Evolutionary conservation across 2,113 vertebrate species (phyloP).

Genomic region (Amazona guildingii): DNA sequence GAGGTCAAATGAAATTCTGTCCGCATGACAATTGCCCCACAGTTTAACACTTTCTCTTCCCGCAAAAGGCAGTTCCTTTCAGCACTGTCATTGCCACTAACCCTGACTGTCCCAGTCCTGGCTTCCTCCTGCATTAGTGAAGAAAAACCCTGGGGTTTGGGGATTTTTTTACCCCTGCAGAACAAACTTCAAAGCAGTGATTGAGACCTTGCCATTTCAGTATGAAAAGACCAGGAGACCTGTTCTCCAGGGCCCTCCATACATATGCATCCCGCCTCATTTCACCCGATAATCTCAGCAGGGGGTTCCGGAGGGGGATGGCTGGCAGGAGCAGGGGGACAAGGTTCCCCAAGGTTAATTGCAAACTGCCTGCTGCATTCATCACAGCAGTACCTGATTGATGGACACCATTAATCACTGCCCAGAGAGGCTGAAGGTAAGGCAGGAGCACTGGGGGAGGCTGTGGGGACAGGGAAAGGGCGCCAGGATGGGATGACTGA

Average conservation of each 20-base stretch:
- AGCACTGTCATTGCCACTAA: neutral
- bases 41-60: neutral
- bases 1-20: neutral
- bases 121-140: neutral
- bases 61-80: neutral
- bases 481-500: neutral
- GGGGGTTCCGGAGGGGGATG: neutral
- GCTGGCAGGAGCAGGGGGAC: neutral
- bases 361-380: conserved; percentile 42
- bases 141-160: neutral
- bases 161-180: neutral
- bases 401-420: conserved; percentile 67
- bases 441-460: neutral
- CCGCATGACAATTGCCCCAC: neutral
- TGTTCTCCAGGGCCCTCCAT: neutral
- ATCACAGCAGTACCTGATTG: conserved; percentile 41
- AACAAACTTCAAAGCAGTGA: conserved; percentile 42
- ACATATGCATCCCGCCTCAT: neutral
- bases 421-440: conserved; percentile 8
- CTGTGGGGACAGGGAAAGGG: neutral
- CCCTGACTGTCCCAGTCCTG: neutral
- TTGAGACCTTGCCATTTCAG: conserved; percentile 35
- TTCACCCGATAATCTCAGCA: conserved; percentile 53
- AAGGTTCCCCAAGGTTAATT: conserved; percentile 63
- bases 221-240: conserved; percentile 47